These are phyloP conservation scores for Pandion haliaetus DNA, from an alignment of 2,113 vertebrate species.

Conservation along the genomic window DNA sequence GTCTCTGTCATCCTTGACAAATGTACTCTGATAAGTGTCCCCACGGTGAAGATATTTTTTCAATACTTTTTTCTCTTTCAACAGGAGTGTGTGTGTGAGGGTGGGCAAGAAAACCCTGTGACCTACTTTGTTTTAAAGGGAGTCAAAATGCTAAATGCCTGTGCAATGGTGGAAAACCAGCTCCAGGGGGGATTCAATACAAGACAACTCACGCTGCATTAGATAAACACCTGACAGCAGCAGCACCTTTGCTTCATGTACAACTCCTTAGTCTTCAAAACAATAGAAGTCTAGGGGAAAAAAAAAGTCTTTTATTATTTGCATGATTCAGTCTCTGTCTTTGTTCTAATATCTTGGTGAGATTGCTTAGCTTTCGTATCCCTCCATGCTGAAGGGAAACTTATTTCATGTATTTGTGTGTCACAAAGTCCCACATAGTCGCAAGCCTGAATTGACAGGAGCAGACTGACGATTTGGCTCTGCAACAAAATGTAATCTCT, in stretches of 20 bases:
- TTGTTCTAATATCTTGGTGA: neutral
- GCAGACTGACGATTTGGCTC: neutral
- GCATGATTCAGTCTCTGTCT: neutral
- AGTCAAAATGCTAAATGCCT: neutral
- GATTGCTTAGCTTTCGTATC: neutral
- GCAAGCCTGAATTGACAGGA: neutral
- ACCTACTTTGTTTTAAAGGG: neutral
- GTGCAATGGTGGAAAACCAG: neutral
- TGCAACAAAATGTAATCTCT: neutral
- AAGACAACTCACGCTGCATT: fast-evolving
- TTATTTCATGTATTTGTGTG: neutral
- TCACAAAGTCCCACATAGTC: neutral
- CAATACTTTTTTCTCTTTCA: neutral
- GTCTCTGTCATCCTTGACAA: neutral
- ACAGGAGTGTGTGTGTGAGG: neutral
- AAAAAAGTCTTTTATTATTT: neutral
- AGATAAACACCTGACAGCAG: neutral
- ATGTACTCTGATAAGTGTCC: neutral
- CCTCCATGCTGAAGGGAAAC: neutral
- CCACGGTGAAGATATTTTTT: neutral
- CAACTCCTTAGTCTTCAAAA: neutral
- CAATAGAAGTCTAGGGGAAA: neutral
- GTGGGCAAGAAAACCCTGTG: neutral
- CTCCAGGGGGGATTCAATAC: neutral
- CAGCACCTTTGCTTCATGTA: neutral